phyloP scores from a whole-genome alignment of 2,888 invertebrate species.

The Laspeyria flexula region DNA sequence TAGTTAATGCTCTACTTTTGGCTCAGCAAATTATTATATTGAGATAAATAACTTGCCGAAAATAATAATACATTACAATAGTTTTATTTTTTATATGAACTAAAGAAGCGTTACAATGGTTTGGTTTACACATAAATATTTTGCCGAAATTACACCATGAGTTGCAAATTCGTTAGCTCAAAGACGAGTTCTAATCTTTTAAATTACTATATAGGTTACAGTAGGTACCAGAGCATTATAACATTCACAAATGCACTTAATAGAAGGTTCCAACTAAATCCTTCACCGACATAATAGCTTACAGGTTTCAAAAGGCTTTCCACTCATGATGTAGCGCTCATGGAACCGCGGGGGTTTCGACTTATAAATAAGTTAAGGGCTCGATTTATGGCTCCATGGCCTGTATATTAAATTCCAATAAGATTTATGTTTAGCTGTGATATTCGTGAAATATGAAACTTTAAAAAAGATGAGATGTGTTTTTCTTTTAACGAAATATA shows the following conservation, averaged over 20 bases:
- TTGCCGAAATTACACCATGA: no score
- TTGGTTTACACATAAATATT: no score
- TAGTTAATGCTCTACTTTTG: no score
- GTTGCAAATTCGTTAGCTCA: no score
- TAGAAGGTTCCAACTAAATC: slow-evolving; percentile 9
- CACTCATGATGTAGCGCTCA: slow-evolving; percentile 54
- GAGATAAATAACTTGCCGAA: no score
- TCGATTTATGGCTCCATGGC: slow-evolving; percentile 65
- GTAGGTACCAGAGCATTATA: neutral
- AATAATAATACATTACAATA: no score
- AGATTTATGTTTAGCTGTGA: slow-evolving; percentile 60
- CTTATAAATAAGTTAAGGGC: slow-evolving; percentile 68
- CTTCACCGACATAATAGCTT: slow-evolving; percentile 22
- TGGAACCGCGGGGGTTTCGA: slow-evolving; percentile 62
- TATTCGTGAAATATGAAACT: slow-evolving; percentile 43
- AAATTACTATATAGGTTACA: neutral
- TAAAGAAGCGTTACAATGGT: no score
- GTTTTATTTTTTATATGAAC: no score
- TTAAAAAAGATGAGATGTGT: neutral
- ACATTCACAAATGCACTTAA: neutral
- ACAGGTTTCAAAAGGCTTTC: slow-evolving; percentile 55
- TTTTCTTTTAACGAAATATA: neutral
- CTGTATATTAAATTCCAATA: slow-evolving; percentile 77
- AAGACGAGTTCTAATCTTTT: no score
- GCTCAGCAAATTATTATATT: no score